These are phyloP conservation scores for Monochamus alternatus DNA, from an alignment of 2,888 invertebrate genomes.

Conservation along the genomic window DNA sequence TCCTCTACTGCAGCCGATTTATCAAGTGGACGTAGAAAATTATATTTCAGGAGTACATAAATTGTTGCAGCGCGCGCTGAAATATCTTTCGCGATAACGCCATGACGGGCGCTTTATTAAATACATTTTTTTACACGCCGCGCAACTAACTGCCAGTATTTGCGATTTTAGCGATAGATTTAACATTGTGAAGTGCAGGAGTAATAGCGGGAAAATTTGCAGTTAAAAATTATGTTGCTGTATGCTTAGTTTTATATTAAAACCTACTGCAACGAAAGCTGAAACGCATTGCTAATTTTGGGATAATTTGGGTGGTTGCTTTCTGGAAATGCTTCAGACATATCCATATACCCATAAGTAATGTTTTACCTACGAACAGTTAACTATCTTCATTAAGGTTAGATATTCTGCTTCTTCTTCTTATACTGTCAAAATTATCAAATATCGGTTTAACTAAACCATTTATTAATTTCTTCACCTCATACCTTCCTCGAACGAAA, in stretches of 20 bases:
- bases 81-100: constrained; percentile 2
- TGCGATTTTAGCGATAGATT: background rate
- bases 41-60: constrained; percentile 8
- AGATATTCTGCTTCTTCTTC: no score
- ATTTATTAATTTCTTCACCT: no score
- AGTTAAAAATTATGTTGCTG: background rate
- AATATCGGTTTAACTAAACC: no score
- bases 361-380: no score
- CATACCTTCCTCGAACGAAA: no score
- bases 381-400: no score
- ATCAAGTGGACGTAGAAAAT: constrained; percentile 16
- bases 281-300: no score
- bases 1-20: constrained; percentile 19
- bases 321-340: no score
- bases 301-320: no score
- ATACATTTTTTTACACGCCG: background rate
- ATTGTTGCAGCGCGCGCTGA: background rate
- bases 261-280: background rate
- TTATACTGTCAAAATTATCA: no score
- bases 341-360: no score
- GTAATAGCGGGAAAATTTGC: background rate
- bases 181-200: background rate
- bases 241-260: background rate
- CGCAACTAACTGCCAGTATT: background rate
- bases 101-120: constrained; percentile 3